Base-by-base conservation (phyloP, 2,888 invertebrate species). In the Rhodophaea formosa region DNA sequence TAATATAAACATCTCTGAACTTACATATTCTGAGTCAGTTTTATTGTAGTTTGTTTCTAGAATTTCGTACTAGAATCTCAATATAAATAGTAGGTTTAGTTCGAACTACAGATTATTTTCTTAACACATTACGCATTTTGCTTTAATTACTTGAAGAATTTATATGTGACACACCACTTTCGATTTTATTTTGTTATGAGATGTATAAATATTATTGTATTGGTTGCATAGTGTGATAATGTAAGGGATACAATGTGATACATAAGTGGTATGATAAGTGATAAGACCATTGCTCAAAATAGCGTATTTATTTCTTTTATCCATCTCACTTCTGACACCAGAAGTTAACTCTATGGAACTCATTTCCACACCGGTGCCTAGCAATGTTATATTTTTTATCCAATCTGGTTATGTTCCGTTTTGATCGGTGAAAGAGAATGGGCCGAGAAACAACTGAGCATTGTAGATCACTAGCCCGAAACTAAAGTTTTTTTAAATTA, bases 181-280 rank as follows among this genome's bases (percentile, higher is more conserved):
- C 8, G 12, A 23, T 23, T 29, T n/a, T n/a, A n/a, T n/a, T 46
- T 46, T 46, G 10, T 39, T n/a, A 46, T 17, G 17, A 46, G n/a
- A 39, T 55, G 12, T 61, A 54, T 59, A 60, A 57, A 57, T 63
- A 59, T 30, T 57, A 23, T 29, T 57, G 58, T 51, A 51, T 57
- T 49, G 56, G 62, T 65, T 58, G 66, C 62, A 39, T 39, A 23
- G 23, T 23, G 23, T 23, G 23, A 67, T 72, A 74, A 67, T 71
- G 52, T 73, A 72, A 73, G 70, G 68, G 69, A 74, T 75, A 75
- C 72, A 72, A 65, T 79, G 79, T 79, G 78, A 79, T 79, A 79
- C 72, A 75, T 59, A 61, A 60, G 61, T 53, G 56, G 62, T 61
- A 64, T 61, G 61, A 57, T 59, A 57, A 52, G 44, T 30, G 53